phyloP scores from a whole-genome alignment of 2,888 invertebrate species.

The Selenia dentaria region DNA sequence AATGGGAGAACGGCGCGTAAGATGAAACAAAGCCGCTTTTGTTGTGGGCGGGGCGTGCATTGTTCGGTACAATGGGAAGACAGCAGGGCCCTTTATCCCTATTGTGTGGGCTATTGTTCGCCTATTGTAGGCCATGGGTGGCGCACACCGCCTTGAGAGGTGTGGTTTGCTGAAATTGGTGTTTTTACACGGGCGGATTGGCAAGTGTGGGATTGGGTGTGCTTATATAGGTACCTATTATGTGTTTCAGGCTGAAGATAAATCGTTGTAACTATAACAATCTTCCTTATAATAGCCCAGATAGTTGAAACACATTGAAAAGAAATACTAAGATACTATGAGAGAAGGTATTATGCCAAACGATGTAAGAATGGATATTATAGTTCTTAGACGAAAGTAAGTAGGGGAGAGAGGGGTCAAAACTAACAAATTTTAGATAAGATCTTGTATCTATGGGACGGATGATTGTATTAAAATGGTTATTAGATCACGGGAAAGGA shows the following conservation, averaged over 20 bases:
- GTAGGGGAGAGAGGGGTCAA: no score
- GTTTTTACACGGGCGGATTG: conserved; percentile 49
- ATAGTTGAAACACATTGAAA: no score
- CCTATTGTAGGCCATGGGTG: conserved; percentile 48
- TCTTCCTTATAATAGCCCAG: no score
- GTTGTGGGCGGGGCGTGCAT: conserved; percentile 68
- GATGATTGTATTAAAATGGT: no score
- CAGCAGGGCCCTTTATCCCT: conserved; percentile 69
- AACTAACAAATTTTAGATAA: no score
- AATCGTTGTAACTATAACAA: no score
- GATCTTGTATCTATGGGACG: no score
- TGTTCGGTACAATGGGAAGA: conserved; percentile 80
- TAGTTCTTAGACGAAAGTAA: no score
- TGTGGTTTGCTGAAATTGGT: conserved; percentile 49
- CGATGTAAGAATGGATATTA: no score
- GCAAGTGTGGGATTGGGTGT: conserved; percentile 29
- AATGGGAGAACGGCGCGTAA: conserved; percentile 52
- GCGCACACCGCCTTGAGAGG: conserved; percentile 39
- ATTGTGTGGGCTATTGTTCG: conserved; percentile 58
- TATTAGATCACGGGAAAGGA: no score
- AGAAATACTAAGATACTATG: no score
- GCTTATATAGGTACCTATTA: conserved; percentile 7
- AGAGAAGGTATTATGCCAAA: no score
- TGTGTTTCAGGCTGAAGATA: conserved; percentile 6
- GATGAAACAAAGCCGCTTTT: conserved; percentile 79